A percentile compares a stretch with the other conserved stretches of the same genome.
phyloP scores from a whole-genome alignment of 2,113 vertebrate genomes.

The Atrichornis clamosus region DNA sequence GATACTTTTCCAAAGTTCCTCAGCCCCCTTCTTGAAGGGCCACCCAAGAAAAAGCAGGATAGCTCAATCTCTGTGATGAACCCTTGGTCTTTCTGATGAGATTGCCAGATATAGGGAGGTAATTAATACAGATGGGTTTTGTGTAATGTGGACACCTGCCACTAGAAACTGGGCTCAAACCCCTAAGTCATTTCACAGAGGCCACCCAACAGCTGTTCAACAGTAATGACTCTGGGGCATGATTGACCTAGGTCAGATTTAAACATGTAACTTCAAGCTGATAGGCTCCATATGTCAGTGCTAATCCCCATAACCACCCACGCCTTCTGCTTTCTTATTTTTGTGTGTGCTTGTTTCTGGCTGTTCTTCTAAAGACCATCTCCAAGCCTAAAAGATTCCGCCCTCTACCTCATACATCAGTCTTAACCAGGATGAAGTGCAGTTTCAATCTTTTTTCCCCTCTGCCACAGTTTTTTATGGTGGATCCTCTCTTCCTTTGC shows the following conservation, averaged over 20 bases:
- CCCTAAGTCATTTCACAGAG: constrained; percentile 38
- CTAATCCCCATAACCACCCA: constrained; percentile 43
- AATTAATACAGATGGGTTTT: constrained; percentile 44
- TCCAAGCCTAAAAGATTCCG: background rate
- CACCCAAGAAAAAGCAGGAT: background rate
- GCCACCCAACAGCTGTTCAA: constrained; percentile 32
- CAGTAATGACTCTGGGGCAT: constrained; percentile 50
- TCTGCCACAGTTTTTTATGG: background rate
- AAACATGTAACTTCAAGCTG: constrained; percentile 47
- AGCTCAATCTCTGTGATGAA: background rate
- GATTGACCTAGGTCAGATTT: constrained; percentile 38
- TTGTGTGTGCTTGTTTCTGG: background rate
- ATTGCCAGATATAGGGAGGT: background rate
- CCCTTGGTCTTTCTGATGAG: background rate
- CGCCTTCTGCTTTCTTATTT: constrained; percentile 51
- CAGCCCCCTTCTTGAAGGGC: background rate
- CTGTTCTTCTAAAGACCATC: constrained; percentile 28
- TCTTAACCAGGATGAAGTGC: background rate
- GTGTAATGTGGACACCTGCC: constrained; percentile 36
- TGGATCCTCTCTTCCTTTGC: background rate
- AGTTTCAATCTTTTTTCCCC: background rate
- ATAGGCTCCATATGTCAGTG: constrained; percentile 51
- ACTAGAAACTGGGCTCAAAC: constrained; percentile 53
- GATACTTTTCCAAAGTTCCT: background rate
- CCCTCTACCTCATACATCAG: background rate